Evolutionary conservation across 2,113 vertebrate species (phyloP), one percentile per base, ranked within the genome.

Genomic region (Boulengeromyrus knoepffleri): DNA sequence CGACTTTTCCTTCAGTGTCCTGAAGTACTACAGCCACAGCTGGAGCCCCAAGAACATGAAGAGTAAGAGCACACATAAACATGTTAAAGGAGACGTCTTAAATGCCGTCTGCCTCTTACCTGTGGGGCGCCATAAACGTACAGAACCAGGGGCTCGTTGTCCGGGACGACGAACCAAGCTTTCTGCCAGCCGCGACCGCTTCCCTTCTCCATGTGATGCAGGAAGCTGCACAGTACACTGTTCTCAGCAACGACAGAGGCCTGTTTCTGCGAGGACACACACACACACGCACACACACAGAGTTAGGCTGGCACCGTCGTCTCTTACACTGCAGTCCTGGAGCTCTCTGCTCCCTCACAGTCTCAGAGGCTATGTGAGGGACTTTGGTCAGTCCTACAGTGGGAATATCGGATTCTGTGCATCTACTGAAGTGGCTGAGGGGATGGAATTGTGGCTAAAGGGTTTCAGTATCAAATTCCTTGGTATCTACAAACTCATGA

Each of bases 81-180:
- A 7, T 17, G 21, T n/a, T 62, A n/a, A n/a, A 9, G n/a, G 21
- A 62, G 56, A n/a, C 56, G 24, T 62, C 24, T 62, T 39, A 39
- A 77, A 36, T 50, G 21, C 1, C 13, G 4, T 15, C 56, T 88
- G 10, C 10, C 39, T 17, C 94, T 88, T 88, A 98, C 97, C 97
- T 98, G 97, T 19, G 97, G 97, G 52, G 97, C 97, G 74, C 97
- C 97, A 0, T 98, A 98, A 93, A 98, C 93, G 92, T 98, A 98
- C 52, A 98, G 96, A 88, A 98, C 97, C 92, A 98, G 95, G 1
- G 97, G 97, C 92, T 98, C 97, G 0, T 97, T 98, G 49, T 97
- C 97, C 0, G 97, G 97, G 90, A 98, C 94, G 93, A 98, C 96
- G 4, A 97, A 97, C 97, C 97, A 98, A 39, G 97, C 97, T 89